Evolutionary conservation across 2,888 invertebrate species (phyloP).

Genomic region (Stramonita haemastoma): DNA sequence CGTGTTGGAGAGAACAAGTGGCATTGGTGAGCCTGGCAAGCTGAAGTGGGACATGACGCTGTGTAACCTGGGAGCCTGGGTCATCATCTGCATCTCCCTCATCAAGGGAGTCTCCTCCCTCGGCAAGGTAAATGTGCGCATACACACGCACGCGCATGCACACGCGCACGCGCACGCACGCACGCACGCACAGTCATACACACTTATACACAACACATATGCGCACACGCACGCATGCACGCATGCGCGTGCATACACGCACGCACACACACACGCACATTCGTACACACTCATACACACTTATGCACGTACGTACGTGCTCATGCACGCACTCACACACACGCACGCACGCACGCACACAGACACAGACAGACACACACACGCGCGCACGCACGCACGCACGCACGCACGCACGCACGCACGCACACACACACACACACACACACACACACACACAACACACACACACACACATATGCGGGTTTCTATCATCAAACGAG

Average conservation of each 20-base stretch:
- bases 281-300: neutral
- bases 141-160: neutral
- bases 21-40: constrained; percentile 68
- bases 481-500: no score
- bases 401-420: constrained; percentile 3
- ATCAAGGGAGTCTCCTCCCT: constrained; percentile 76
- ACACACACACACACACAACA: neutral
- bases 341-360: constrained; percentile 14
- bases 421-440: neutral
- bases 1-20: constrained; percentile 69
- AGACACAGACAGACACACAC: neutral
- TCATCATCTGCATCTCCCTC: constrained; percentile 72
- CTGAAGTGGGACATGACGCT: constrained; percentile 73
- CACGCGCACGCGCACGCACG: neutral
- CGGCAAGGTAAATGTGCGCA: constrained; percentile 70
- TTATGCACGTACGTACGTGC: constrained; percentile 1
- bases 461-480: neutral
- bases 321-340: neutral
- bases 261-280: neutral
- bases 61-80: constrained; percentile 75
- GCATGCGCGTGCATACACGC: neutral
- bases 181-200: neutral
- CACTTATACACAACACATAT: neutral
- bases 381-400: neutral
- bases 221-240: neutral